Evolutionary conservation across 2,888 invertebrate genomes (phyloP).

Genomic region (Hetaerina titia): DNA sequence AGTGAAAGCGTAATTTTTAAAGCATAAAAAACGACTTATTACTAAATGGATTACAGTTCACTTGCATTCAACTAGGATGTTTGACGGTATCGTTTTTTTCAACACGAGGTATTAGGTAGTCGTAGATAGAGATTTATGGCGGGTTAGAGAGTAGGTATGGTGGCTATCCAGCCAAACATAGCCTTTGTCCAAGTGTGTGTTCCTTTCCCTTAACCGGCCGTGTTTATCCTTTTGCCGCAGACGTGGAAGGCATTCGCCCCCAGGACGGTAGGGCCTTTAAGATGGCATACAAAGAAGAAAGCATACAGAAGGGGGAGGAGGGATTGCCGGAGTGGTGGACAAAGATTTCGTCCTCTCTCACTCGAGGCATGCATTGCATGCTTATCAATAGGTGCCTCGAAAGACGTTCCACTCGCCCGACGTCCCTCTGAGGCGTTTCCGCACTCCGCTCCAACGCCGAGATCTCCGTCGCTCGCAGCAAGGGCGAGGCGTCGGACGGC

Average conservation of each 20-base stretch:
- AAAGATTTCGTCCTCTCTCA: background rate
- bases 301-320: background rate
- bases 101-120: no score
- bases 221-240: background rate
- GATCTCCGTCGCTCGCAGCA: background rate
- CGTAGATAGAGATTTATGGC: no score
- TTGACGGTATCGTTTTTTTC: no score
- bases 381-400: background rate
- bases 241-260: background rate
- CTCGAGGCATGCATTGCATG: background rate
- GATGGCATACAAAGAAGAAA: background rate
- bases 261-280: background rate
- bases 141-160: no score
- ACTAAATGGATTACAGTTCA: no score
- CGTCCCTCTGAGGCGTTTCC: background rate
- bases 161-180: background rate
- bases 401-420: no score
- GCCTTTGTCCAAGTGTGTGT: background rate
- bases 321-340: background rate
- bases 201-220: background rate
- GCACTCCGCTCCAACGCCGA: background rate
- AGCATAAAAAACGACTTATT: no score
- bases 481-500: background rate
- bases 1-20: no score
- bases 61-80: no score